phyloP scores from a whole-genome alignment of 2,888 invertebrate genomes.

The Nowickia ferox region DNA sequence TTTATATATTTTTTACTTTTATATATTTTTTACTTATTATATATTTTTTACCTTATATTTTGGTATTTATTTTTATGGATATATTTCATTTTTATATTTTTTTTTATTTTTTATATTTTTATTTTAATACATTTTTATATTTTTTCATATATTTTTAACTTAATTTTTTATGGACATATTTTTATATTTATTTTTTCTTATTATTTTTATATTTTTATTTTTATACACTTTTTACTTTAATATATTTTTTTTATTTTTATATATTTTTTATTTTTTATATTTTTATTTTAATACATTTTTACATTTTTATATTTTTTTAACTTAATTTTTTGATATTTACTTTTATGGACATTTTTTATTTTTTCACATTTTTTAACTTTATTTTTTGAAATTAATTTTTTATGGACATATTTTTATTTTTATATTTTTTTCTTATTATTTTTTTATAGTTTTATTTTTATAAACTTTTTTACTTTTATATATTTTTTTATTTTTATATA shows the following conservation, averaged over 20 bases:
- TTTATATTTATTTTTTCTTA: background rate
- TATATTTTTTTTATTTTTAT: background rate
- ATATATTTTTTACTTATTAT: too few relatives aligned
- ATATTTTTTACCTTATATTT: too few relatives aligned
- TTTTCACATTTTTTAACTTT: background rate
- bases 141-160: background rate
- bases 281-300: background rate
- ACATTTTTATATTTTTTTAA: background rate
- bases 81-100: background rate
- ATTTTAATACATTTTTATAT: background rate
- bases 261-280: background rate
- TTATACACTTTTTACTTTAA: background rate
- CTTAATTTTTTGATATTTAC: background rate
- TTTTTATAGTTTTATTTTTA: background rate
- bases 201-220: background rate
- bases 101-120: background rate
- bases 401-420: background rate
- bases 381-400: background rate
- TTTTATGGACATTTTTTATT: background rate
- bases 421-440: background rate
- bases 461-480: background rate
- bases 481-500: background rate
- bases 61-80: too few relatives aligned
- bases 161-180: background rate
- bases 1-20: too few relatives aligned